Conservation (phyloP, 2,113 vertebrate species). For the Zapus hudsonius region DNA sequence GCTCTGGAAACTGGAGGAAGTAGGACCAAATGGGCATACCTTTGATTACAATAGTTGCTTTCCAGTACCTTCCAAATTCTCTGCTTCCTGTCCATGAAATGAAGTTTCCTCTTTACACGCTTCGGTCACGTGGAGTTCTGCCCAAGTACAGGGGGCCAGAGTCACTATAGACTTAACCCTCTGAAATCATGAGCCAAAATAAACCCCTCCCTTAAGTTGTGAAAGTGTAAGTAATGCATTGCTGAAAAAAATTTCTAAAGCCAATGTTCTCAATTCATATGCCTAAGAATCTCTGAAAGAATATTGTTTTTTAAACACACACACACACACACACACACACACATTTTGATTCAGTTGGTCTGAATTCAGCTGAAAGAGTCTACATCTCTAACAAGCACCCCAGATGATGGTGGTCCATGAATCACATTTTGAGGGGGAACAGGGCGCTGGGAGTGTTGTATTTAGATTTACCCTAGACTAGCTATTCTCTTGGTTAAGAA, state of each 20-base stretch:
- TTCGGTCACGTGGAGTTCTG: neutral
- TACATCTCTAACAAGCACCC: neutral
- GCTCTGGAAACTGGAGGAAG: neutral
- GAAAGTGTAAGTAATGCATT: neutral
- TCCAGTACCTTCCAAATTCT: neutral
- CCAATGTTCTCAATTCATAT: neutral
- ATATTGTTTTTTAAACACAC: neutral
- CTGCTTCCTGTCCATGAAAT: neutral
- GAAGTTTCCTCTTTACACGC: neutral
- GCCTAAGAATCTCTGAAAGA: neutral
- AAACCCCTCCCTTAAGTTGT: neutral
- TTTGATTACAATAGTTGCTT: neutral
- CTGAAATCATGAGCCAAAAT: neutral
- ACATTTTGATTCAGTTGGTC: neutral
- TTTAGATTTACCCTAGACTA: neutral
- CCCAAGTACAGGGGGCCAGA: neutral
- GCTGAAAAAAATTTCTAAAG: neutral
- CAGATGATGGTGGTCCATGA: neutral
- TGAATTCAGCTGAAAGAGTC: neutral
- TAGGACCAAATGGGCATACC: neutral
- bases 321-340: constrained; percentile 1
- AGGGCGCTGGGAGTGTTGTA: neutral
- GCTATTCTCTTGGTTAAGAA: neutral
- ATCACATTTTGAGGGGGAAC: neutral
- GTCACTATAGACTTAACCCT: neutral